Evolutionary conservation across 2,888 invertebrate genomes (phyloP).

Genomic region (Nomada ruficornis): DNA sequence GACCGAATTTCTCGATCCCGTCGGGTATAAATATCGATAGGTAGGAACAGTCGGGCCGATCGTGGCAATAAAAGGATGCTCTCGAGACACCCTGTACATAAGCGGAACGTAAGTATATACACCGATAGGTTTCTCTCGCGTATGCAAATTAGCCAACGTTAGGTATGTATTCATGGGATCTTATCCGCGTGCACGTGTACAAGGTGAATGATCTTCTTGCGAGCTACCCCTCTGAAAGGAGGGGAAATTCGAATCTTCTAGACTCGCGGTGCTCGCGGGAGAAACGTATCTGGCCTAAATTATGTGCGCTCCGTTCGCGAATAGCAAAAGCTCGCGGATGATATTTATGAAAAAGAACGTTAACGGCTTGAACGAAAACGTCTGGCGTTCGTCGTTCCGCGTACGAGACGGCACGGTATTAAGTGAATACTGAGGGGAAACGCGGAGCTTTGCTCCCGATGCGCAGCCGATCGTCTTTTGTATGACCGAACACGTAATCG

Average conservation of each 20-base stretch:
- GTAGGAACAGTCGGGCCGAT: too few relatives aligned
- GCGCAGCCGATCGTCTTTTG: conserved; percentile 63
- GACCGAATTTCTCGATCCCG: too few relatives aligned
- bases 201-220: conserved; percentile 75
- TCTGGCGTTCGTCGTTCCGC: neutral
- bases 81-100: conserved; percentile 54
- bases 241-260: conserved; percentile 72
- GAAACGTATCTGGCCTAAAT: conserved; percentile 48
- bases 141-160: conserved; percentile 76
- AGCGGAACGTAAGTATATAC: conserved; percentile 36
- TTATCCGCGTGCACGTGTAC: conserved; percentile 79
- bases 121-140: conserved; percentile 74
- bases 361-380: conserved; percentile 41
- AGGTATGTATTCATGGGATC: conserved; percentile 77
- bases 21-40: too few relatives aligned
- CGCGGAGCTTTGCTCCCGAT: conserved; percentile 11
- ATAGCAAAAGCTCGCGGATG: conserved; percentile 9
- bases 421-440: conserved; percentile 42
- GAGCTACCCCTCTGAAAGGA: conserved; percentile 65
- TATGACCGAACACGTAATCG: conserved; percentile 69
- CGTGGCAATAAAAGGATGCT: conserved; percentile 9
- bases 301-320: conserved; percentile 36
- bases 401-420: conserved; percentile 5
- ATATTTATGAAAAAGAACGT: conserved; percentile 54
- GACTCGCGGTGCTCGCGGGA: conserved; percentile 31